Evolutionary conservation across 2,888 invertebrate genomes (phyloP), one percentile per base, ranked within the genome.

Genomic region (Stegophylla sp.): DNA sequence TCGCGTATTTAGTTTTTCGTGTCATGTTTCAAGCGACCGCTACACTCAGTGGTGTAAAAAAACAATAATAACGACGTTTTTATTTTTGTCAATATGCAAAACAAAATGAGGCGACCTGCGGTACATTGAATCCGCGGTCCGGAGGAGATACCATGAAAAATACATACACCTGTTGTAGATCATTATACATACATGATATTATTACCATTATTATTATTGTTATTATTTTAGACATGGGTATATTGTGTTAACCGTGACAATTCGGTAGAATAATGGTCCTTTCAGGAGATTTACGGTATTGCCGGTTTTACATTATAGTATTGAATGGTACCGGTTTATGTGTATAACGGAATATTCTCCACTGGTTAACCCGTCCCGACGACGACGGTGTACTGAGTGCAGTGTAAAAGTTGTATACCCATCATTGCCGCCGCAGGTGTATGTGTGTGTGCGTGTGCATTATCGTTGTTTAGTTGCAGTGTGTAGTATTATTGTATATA

Each of bases 171-270:
- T 63, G 28, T 53, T 5, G 34, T 7, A 59, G n/a, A 63, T 48
- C 74, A 51, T 75, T 51, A 75, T 51, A 64, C 17, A 75, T 45
- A 64, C 26, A 66, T 64, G n/a, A 13, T 17, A 15, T 53, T 15
- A 51, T 51, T 17, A 12, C 20, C 20, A 23, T 56, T 10, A 12
- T 56, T 20, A 3, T 56, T 20, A 20, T 15, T 17, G 17, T 10
- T 12, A 20, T 12, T 23, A 53, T 53, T 20, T 34, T 53, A 53
- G 34, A 0, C 12, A 1, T 12, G 64, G 7, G 26, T 61, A 15
- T 48, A 17, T 4, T 48, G 28, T 67, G 71, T 51, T 79, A 51
- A 79, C 79, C 79, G 69, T 79, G 69, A 79, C 79, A 79, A 71
- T 79, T 28, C 79, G 41, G 75, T n/a, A n/a, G 7, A 76, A 76